phyloP scores from a whole-genome alignment of 2,888 invertebrate species.

The Conops quadrifasciatus region DNA sequence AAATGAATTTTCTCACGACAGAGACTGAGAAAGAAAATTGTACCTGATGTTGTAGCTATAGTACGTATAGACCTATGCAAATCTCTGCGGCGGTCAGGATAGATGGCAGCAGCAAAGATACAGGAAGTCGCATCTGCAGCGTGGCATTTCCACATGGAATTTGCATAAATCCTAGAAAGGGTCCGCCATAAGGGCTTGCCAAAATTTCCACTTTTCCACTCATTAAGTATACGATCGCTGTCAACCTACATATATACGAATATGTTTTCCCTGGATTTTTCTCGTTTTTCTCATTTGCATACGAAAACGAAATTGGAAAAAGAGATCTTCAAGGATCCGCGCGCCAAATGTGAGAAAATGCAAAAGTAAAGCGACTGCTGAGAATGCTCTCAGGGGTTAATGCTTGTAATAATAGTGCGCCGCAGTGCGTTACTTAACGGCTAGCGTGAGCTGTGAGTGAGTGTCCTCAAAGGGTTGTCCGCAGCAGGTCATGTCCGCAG shows the following conservation, averaged over 20 bases:
- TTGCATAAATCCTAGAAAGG: constrained; percentile 24
- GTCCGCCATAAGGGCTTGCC: constrained; percentile 2
- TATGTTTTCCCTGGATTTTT: constrained; percentile 1
- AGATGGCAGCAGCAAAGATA: background rate
- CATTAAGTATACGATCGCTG: constrained; percentile 17
- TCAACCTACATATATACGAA: too few relatives aligned
- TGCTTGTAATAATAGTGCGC: background rate
- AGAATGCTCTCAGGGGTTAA: constrained; percentile 11
- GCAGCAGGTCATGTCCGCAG: constrained; percentile 23
- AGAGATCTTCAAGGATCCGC: constrained; percentile 4
- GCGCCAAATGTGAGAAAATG: background rate
- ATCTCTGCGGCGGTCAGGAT: background rate
- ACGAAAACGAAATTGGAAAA: constrained; percentile 9
- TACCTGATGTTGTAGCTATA: constrained; percentile 26
- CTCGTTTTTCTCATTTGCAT: constrained; percentile 27
- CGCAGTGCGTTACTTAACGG: constrained; percentile 5
- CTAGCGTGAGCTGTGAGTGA: constrained; percentile 11
- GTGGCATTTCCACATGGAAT: constrained; percentile 33
- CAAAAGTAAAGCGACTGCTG: background rate
- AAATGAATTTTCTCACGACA: constrained; percentile 40
- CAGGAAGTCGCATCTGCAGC: constrained; percentile 34
- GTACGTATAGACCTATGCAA: constrained; percentile 17
- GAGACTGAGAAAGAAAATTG: background rate
- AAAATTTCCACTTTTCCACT: constrained; percentile 23
- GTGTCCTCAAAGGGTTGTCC: constrained; percentile 23